Evolutionary conservation across 1,140 invertebrate species (phyloP).

Genomic region (Drosophila kohkoa): DNA sequence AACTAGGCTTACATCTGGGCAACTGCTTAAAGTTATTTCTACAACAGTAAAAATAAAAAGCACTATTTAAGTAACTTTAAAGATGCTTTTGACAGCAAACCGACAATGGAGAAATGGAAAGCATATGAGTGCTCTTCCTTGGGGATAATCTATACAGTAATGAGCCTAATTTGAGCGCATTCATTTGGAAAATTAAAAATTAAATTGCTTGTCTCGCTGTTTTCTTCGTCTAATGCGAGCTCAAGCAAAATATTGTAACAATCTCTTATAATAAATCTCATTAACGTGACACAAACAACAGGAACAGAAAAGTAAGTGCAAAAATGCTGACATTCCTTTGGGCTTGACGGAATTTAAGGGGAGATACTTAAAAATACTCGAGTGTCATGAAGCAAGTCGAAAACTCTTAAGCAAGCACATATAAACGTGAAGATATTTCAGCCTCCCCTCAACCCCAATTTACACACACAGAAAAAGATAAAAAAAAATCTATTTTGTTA

Average conservation of each 20-base stretch:
- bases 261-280: constrained; percentile 76
- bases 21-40: constrained; percentile 31
- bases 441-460: no score
- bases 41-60: constrained; percentile 8
- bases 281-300: constrained; percentile 56
- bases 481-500: no score
- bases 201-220: constrained; percentile 80
- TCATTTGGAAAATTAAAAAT: constrained; percentile 84
- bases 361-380: constrained; percentile 3
- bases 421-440: no score
- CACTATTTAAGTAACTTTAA: constrained; percentile 47
- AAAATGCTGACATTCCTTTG: constrained; percentile 32
- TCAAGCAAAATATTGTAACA: constrained; percentile 63
- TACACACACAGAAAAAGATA: no score
- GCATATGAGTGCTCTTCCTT: constrained; percentile 16
- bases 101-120: no score
- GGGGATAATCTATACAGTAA: constrained; percentile 65
- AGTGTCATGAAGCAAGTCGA: neutral
- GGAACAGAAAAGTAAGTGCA: constrained; percentile 34
- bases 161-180: constrained; percentile 79
- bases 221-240: constrained; percentile 26
- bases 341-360: constrained; percentile 14
- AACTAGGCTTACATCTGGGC: constrained; percentile 40
- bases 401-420: neutral
- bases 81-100: constrained; percentile 7